These are phyloP conservation scores for Aphelenchoides bicaudatus DNA, from an alignment of 2,888 invertebrate genomes.

Conservation along the genomic window DNA sequence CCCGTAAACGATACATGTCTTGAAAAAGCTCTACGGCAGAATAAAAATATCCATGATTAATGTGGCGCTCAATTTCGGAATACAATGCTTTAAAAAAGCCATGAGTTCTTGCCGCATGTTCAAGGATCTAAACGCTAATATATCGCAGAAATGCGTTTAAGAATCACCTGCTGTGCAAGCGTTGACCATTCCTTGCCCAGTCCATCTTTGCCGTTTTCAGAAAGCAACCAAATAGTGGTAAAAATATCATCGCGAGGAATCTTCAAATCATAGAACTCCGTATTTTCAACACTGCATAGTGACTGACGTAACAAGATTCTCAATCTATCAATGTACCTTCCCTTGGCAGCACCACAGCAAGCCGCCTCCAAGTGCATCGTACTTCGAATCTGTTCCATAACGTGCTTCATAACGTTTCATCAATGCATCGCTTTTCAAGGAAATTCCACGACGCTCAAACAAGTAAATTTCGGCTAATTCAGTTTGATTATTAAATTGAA, in stretches of 20 bases:
- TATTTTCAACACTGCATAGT: not conserved
- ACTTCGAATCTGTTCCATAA: slow-evolving; percentile 28
- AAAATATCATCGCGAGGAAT: slow-evolving; percentile 33
- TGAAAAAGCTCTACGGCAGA: slow-evolving; percentile 38
- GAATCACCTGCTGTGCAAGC: slow-evolving; percentile 24
- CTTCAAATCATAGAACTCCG: slow-evolving; percentile 15
- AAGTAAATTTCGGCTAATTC: slow-evolving; percentile 38
- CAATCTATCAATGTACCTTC: slow-evolving; percentile 36
- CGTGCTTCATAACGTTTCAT: slow-evolving; percentile 35
- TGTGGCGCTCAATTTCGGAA: slow-evolving; percentile 43
- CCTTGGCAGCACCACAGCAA: slow-evolving; percentile 35
- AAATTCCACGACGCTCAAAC: slow-evolving; percentile 34
- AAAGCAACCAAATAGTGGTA: slow-evolving; percentile 42
- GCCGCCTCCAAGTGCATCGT: slow-evolving; percentile 37
- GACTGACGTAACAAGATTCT: slow-evolving; percentile 21
- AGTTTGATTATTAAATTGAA: slow-evolving; percentile 34
- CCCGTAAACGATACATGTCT: too few relatives aligned
- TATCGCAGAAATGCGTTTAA: not conserved
- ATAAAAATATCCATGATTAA: slow-evolving; percentile 43
- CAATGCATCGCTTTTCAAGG: slow-evolving; percentile 39
- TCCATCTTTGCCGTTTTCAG: slow-evolving; percentile 35
- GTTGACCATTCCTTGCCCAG: slow-evolving; percentile 34
- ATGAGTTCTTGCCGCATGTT: slow-evolving; percentile 29
- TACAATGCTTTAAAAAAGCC: slow-evolving; percentile 41
- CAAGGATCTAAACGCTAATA: slow-evolving; percentile 33